These are phyloP conservation scores for Okapia johnstoni DNA, from an alignment of 2,113 vertebrate species.

Conservation along the genomic window DNA sequence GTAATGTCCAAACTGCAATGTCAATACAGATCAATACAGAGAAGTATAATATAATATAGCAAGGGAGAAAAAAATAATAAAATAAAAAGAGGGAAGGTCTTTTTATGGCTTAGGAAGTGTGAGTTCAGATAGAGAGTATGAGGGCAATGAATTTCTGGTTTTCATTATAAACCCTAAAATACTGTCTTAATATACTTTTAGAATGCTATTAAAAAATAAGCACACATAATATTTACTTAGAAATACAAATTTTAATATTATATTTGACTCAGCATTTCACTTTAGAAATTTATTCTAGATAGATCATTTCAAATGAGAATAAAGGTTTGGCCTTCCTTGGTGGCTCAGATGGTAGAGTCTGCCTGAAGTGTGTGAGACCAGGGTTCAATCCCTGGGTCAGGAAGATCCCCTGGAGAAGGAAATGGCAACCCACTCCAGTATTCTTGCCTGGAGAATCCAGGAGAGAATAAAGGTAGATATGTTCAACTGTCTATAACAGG, in stretches of 20 bases:
- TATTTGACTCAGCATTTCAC: not conserved
- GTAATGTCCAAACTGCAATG: not conserved
- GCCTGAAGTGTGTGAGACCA: not conserved
- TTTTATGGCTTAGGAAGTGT: not conserved
- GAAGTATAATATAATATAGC: not conserved
- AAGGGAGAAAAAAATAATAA: not conserved
- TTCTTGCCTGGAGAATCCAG: not conserved
- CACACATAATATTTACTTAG: not conserved
- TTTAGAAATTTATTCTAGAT: not conserved
- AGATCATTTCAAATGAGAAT: not conserved
- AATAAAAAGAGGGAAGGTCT: not conserved
- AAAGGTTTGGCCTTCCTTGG: not conserved
- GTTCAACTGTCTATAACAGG: not conserved
- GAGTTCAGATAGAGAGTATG: not conserved
- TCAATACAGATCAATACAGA: not conserved
- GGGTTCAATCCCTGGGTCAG: fast-evolving
- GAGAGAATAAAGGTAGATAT: not conserved
- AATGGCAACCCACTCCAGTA: not conserved
- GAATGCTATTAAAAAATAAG: not conserved
- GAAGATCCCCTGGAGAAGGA: not conserved
- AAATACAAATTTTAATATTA: not conserved
- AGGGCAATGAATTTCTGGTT: not conserved
- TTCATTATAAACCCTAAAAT: not conserved
- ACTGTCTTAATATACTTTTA: not conserved
- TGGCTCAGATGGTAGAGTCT: not conserved